Evolutionary conservation across 1,140 invertebrate genomes (phyloP).

Genomic region (Diabrotica undecimpunctata): DNA sequence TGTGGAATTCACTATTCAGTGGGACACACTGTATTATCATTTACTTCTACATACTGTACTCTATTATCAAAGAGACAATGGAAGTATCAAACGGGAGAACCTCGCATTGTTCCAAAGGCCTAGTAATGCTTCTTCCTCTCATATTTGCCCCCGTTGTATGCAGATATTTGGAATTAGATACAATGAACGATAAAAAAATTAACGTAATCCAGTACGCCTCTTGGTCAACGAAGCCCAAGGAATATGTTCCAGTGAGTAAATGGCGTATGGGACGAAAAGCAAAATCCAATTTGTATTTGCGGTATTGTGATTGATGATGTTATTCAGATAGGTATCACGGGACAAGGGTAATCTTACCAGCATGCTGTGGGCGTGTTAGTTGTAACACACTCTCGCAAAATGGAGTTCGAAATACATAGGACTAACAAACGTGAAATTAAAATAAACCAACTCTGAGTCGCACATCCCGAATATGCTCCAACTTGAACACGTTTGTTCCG

Average conservation of each 20-base stretch:
- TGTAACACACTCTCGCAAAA: slow-evolving; percentile 6
- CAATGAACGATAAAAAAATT: background rate
- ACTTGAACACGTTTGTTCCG: slow-evolving; percentile 3
- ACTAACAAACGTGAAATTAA: slow-evolving; percentile 9
- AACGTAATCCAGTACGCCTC: background rate
- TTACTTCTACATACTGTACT: too few relatives aligned
- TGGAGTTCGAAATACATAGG: slow-evolving; percentile 6
- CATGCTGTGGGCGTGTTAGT: background rate
- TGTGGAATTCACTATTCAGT: too few relatives aligned
- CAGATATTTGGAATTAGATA: too few relatives aligned
- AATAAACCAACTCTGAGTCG: background rate
- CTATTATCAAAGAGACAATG: too few relatives aligned
- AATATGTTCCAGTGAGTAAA: slow-evolving; percentile 7
- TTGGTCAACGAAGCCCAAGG: slow-evolving; percentile 3
- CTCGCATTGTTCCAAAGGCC: too few relatives aligned
- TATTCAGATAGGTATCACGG: slow-evolving; percentile 34
- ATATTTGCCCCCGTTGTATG: too few relatives aligned
- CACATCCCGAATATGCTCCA: slow-evolving; percentile 5
- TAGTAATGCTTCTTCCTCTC: too few relatives aligned
- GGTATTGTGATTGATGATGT: slow-evolving; percentile 39
- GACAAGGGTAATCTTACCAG: slow-evolving; percentile 30
- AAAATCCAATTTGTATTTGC: slow-evolving; percentile 38
- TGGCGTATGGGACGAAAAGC: slow-evolving; percentile 20
- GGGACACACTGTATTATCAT: too few relatives aligned
- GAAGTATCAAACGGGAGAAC: too few relatives aligned